A percentile compares a stretch with the other conserved stretches of the same genome.
These are phyloP conservation scores for Callorhinus ursinus DNA, from an alignment of 2,113 vertebrate species.

Conservation along the genomic window DNA sequence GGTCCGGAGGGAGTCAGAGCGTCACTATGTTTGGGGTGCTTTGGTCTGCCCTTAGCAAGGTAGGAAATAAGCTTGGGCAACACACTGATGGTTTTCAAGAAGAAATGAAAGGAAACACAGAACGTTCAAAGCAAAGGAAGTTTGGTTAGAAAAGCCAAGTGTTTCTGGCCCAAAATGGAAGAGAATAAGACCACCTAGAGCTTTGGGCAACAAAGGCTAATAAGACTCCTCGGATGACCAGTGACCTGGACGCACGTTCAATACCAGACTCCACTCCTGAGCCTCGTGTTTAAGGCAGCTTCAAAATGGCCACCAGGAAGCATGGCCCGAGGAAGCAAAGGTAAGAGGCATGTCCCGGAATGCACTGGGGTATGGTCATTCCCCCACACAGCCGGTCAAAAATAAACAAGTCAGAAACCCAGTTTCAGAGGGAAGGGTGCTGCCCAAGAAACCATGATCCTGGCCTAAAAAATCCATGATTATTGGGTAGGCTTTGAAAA, in stretches of 20 bases:
- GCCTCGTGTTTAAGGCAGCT: not conserved
- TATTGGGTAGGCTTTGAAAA: not conserved
- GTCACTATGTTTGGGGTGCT: fast-evolving
- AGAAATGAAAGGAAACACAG: not conserved
- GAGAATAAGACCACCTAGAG: not conserved
- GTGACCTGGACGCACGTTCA: not conserved
- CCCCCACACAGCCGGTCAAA: not conserved
- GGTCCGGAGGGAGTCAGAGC: not conserved
- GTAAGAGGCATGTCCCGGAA: not conserved
- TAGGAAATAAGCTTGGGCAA: not conserved
- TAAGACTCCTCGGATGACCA: not conserved
- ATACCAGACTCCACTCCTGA: not conserved
- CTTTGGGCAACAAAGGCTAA: not conserved
- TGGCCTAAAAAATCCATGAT: not conserved
- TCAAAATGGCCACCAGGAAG: not conserved
- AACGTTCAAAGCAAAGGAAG: not conserved
- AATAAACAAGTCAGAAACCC: not conserved
- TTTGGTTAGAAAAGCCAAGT: not conserved
- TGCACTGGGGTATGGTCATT: not conserved
- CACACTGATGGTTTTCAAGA: not conserved
- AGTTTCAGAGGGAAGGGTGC: not conserved
- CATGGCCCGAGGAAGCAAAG: not conserved
- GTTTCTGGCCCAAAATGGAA: not conserved
- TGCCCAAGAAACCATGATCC: not conserved
- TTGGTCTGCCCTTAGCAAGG: not conserved